Evolutionary conservation across 2,113 vertebrate species (phyloP).

Genomic region (Corvus cornix): DNA sequence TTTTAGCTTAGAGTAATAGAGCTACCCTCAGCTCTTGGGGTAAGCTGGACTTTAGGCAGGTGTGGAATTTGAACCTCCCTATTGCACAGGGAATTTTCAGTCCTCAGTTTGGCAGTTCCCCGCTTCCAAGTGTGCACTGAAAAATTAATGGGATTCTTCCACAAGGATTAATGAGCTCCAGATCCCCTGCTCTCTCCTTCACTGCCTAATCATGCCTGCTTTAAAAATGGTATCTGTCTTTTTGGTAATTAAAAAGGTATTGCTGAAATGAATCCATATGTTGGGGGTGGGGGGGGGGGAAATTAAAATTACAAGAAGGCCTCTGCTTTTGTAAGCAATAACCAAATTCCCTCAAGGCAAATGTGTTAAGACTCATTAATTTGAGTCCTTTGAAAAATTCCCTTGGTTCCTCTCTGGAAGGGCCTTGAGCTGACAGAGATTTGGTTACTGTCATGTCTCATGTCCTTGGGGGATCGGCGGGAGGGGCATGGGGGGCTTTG

Average conservation of each 20-base stretch:
- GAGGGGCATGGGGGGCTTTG: slow-evolving; percentile 8
- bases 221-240: neutral
- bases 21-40: neutral
- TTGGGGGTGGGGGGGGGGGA: neutral
- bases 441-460: slow-evolving; percentile 47
- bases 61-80: neutral
- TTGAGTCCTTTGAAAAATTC: slow-evolving; percentile 57
- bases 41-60: neutral
- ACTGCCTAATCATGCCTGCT: neutral
- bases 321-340: slow-evolving; percentile 63
- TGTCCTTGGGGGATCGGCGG: slow-evolving; percentile 47
- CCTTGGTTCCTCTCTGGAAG: slow-evolving; percentile 29
- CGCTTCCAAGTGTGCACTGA: neutral
- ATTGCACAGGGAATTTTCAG: neutral
- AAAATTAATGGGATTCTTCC: slow-evolving; percentile 40
- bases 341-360: slow-evolving; percentile 40
- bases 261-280: slow-evolving; percentile 30
- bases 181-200: neutral
- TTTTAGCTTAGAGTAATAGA: neutral
- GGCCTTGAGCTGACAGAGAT: slow-evolving; percentile 54
- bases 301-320: slow-evolving; percentile 30
- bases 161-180: neutral
- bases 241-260: slow-evolving; percentile 27
- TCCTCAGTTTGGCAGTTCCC: neutral
- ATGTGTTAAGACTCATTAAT: slow-evolving; percentile 58